Percentiles rank a stretch among this genome's conserved stretches.
Evolutionary conservation across 2,888 invertebrate genomes (phyloP).

Genomic region (Drosophila histrio): DNA sequence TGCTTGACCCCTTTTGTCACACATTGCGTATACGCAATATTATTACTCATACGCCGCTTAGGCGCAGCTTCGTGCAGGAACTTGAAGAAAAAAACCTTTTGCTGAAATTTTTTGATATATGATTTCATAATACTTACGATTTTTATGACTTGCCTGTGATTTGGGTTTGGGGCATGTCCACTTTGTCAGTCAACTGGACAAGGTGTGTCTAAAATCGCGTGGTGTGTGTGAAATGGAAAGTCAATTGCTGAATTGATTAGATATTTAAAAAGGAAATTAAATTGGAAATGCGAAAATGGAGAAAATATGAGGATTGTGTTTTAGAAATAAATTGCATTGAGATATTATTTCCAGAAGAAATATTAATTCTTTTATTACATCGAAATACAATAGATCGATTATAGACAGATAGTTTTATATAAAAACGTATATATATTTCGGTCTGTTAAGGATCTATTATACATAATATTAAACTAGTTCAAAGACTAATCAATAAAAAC

Average conservation of each 20-base stretch:
- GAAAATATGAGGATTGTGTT: too few species aligned
- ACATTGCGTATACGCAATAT: constrained; percentile 47
- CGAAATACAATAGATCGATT: too few species aligned
- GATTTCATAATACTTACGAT: constrained; percentile 37
- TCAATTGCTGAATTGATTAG: not conserved
- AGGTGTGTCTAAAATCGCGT: not conserved
- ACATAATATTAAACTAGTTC: too few species aligned
- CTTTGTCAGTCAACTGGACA: not conserved
- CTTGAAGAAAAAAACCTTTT: constrained; percentile 16
- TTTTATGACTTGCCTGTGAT: constrained; percentile 37
- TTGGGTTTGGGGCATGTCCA: constrained; percentile 9
- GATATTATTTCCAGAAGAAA: too few species aligned
- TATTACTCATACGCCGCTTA: constrained; percentile 56
- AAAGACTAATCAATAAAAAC: too few species aligned
- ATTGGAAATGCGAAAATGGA: not conserved
- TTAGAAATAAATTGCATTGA: too few species aligned
- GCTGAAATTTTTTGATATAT: constrained; percentile 42
- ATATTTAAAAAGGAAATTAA: too few species aligned
- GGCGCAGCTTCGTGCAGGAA: constrained; percentile 40
- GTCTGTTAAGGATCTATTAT: too few species aligned
- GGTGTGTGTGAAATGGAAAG: not conserved
- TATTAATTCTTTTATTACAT: too few species aligned
- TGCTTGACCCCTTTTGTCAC: constrained; percentile 45
- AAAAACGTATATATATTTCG: too few species aligned
- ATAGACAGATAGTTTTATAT: too few species aligned